phyloP scores from a whole-genome alignment of 2,888 invertebrate species.

The Flabesymbios commensalis region DNA sequence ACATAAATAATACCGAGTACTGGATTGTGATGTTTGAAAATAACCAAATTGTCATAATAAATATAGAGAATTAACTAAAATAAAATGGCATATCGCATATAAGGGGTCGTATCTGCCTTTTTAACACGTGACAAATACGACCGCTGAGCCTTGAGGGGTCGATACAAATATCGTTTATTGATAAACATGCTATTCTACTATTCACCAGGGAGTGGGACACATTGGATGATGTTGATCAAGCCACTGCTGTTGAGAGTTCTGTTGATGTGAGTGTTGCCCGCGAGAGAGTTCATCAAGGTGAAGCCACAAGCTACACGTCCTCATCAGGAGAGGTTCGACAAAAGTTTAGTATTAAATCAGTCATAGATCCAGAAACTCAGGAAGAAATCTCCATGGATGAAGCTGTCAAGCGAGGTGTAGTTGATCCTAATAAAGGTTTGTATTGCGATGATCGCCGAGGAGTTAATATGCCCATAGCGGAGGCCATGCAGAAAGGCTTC shows the following conservation, averaged over 20 bases:
- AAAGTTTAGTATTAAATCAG: conserved; percentile 5
- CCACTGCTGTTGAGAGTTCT: background rate
- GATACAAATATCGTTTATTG: too few species aligned
- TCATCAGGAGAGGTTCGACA: background rate
- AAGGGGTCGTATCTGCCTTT: too few species aligned
- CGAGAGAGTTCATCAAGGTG: too few species aligned
- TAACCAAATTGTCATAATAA: too few species aligned
- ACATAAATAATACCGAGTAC: too few species aligned
- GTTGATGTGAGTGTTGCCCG: background rate
- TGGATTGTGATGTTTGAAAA: too few species aligned
- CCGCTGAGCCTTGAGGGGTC: too few species aligned
- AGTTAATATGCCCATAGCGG: background rate
- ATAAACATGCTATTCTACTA: background rate
- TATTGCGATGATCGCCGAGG: conserved; percentile 1
- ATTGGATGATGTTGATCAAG: background rate
- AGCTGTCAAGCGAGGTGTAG: conserved; percentile 6
- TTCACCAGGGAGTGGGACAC: background rate
- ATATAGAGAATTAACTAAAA: too few species aligned
- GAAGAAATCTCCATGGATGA: conserved; percentile 11
- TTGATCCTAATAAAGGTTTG: background rate
- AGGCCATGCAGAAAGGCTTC: conserved; percentile 6
- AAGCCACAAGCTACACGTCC: too few species aligned
- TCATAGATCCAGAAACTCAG: background rate
- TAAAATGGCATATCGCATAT: too few species aligned
- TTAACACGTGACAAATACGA: too few species aligned